phyloP scores from a whole-genome alignment of 2,113 vertebrate genomes.

The Fulmarus glacialis region DNA sequence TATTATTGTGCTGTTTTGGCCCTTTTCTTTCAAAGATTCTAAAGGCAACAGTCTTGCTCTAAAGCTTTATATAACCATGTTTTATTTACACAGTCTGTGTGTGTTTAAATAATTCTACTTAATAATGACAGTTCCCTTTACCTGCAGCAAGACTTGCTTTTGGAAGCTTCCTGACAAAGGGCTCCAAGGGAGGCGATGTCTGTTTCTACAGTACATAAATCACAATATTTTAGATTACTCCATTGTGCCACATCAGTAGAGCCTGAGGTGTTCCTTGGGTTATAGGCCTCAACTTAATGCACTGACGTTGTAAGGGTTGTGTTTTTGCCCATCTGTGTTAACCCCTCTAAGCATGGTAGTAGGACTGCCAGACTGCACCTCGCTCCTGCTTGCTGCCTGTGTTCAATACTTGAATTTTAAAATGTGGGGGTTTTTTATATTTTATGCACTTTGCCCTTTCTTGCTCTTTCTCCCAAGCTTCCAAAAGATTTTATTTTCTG shows the following conservation, averaged over 20 bases:
- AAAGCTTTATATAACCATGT: neutral
- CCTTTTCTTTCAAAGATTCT: neutral
- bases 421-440: neutral
- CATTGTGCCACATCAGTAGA: neutral
- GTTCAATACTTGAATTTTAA: neutral
- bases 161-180: neutral
- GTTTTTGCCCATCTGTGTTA: neutral
- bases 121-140: neutral
- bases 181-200: neutral
- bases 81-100: neutral
- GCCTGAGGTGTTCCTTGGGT: neutral
- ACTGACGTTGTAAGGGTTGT: neutral
- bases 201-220: conserved; percentile 1
- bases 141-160: neutral
- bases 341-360: too few species aligned
- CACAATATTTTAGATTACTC: neutral
- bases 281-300: neutral
- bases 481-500: neutral
- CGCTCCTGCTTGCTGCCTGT: neutral
- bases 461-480: neutral
- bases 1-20: neutral
- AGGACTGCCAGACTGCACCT: neutral
- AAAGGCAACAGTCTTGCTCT: neutral
- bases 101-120: neutral
- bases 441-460: neutral